These are phyloP conservation scores for Dynastes maya DNA, from an alignment of 2,888 invertebrate genomes.

Conservation along the genomic window DNA sequence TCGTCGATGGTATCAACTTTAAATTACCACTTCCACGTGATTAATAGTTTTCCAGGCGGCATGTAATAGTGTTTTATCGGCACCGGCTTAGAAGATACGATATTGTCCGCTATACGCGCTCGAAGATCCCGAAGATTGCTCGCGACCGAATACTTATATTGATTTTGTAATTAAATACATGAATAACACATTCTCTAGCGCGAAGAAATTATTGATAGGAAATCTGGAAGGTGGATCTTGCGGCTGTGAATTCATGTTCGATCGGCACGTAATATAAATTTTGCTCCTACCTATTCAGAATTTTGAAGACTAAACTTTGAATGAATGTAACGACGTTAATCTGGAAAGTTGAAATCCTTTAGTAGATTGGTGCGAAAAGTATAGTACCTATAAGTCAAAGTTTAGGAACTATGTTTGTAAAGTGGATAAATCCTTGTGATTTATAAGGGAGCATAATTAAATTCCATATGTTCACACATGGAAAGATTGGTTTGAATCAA, in stretches of 20 bases:
- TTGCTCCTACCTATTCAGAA: background rate
- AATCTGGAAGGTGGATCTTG: background rate
- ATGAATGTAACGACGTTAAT: too few species aligned
- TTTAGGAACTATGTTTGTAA: background rate
- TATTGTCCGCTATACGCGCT: background rate
- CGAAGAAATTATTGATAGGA: background rate
- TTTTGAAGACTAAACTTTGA: too few species aligned
- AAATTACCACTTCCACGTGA: constrained; percentile 15
- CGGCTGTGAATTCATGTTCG: background rate
- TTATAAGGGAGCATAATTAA: too few species aligned
- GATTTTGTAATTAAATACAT: constrained; percentile 20
- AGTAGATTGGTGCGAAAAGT: too few species aligned
- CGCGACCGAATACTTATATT: background rate
- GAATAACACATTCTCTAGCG: background rate
- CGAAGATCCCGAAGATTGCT: background rate
- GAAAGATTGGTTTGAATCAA: too few species aligned
- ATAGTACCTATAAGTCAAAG: background rate
- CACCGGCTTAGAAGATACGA: background rate
- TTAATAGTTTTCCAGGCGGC: constrained; percentile 14
- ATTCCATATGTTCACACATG: too few species aligned
- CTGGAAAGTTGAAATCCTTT: too few species aligned
- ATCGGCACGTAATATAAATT: background rate
- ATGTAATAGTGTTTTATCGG: constrained; percentile 7
- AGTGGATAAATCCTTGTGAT: too few species aligned
- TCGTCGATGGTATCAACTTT: constrained; percentile 23